phyloP scores from a whole-genome alignment of 2,888 invertebrate species.

The Chaetogeoica ovagalla region DNA sequence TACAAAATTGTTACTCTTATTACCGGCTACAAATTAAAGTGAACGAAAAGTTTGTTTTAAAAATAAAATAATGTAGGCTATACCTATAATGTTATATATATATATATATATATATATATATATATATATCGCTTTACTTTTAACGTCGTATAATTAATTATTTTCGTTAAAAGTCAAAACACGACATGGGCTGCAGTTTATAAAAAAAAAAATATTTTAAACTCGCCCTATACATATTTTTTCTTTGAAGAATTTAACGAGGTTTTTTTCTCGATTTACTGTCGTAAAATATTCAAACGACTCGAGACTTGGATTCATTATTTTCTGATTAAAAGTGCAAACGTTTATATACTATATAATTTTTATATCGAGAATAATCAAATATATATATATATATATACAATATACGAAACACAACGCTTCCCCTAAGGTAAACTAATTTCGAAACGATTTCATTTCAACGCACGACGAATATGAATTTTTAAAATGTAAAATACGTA shows the following conservation, averaged over 20 bases:
- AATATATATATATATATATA: too few species aligned
- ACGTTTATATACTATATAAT: not conserved
- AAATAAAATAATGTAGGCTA: not conserved
- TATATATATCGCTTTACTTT: not conserved
- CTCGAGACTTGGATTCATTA: not conserved
- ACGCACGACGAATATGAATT: too few species aligned
- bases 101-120: too few species aligned
- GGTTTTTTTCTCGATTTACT: not conserved
- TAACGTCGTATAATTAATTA: not conserved
- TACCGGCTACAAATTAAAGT: too few species aligned
- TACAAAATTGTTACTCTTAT: too few species aligned
- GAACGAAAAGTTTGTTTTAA: not conserved
- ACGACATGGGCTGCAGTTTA: too few species aligned
- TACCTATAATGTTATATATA: not conserved
- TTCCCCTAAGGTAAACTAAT: too few species aligned
- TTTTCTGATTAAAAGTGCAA: not conserved
- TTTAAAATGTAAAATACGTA: too few species aligned
- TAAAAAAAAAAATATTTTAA: not conserved
- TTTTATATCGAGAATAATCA: too few species aligned
- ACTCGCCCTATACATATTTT: not conserved
- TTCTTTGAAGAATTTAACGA: not conserved
- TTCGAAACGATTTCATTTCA: too few species aligned
- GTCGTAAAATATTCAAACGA: not conserved
- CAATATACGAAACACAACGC: too few species aligned
- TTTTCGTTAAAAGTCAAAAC: not conserved